Conservation (phyloP, 1,140 invertebrate genomes). For the Plectus sambesii region DNA sequence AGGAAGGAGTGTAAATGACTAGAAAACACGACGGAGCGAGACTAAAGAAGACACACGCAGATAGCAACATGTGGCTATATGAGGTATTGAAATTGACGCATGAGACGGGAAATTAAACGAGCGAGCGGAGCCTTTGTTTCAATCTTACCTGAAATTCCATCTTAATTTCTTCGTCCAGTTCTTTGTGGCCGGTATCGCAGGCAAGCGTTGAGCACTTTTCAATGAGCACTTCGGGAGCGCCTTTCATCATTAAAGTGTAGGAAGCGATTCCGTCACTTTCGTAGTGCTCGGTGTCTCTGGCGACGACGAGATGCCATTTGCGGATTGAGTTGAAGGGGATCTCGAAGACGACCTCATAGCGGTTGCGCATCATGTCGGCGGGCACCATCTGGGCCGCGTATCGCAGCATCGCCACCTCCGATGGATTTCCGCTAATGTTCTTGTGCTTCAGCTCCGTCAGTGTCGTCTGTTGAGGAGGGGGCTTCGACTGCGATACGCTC, state of each 20-base stretch:
- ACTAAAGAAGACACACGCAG: not conserved
- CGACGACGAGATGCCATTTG: conserved; percentile 39
- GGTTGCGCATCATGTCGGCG: conserved; percentile 37
- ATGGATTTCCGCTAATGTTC: conserved; percentile 34
- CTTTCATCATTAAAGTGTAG: conserved; percentile 44
- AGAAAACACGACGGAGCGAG: conserved; percentile 3
- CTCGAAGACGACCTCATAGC: conserved; percentile 35
- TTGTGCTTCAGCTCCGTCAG: conserved; percentile 20
- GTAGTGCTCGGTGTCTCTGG: too few relatives aligned
- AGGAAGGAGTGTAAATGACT: too few relatives aligned
- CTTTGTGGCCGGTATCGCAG: conserved; percentile 26
- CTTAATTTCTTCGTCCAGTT: conserved; percentile 37
- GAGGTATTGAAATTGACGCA: too few relatives aligned
- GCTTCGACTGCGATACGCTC: conserved; percentile 19
- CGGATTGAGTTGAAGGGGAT: conserved; percentile 43
- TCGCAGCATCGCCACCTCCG: conserved; percentile 39
- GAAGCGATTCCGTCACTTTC: conserved; percentile 14
- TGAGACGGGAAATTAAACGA: too few relatives aligned
- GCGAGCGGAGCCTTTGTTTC: conserved; percentile 8
- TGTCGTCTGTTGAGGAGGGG: conserved; percentile 7
- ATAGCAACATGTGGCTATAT: too few relatives aligned
- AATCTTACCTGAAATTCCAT: conserved; percentile 31
- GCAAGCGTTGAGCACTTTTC: conserved; percentile 25
- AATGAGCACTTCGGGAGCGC: conserved; percentile 37
- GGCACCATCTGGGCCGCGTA: conserved; percentile 37